Evolutionary conservation across 2,888 invertebrate species (phyloP).

Genomic region (Drosophila niveifrons): DNA sequence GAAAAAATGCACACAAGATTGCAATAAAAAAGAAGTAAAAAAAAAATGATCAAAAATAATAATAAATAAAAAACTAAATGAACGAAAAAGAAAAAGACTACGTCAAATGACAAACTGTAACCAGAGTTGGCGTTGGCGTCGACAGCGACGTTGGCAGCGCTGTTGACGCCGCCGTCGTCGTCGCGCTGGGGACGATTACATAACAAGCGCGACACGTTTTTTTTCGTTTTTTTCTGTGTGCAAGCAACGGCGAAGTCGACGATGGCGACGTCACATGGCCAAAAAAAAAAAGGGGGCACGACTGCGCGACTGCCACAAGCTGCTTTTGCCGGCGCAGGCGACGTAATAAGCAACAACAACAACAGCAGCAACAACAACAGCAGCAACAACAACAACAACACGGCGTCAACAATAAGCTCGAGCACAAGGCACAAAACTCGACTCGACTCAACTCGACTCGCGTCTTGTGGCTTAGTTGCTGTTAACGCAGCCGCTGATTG

Average conservation of each 20-base stretch:
- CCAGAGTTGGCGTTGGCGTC: constrained; percentile 19
- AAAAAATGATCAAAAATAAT: constrained; percentile 9
- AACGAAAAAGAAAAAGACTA: constrained; percentile 61
- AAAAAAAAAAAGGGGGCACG: constrained; percentile 79
- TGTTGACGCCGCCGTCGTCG: constrained; percentile 19
- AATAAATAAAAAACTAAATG: constrained; percentile 42
- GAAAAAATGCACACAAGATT: constrained; percentile 8
- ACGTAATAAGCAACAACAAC: constrained; percentile 56
- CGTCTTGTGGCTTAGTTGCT: constrained; percentile 17
- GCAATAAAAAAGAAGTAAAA: constrained; percentile 18
- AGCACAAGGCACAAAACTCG: constrained; percentile 2
- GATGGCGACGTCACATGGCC: constrained; percentile 62
- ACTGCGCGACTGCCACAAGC: constrained; percentile 61
- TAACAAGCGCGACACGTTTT: constrained; percentile 65
- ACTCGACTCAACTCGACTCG: constrained; percentile 25
- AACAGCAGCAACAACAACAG: constrained; percentile 30
- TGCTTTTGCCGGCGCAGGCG: constrained; percentile 42
- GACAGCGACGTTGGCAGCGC: constrained; percentile 12
- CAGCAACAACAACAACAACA: constrained; percentile 9
- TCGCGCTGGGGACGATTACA: constrained; percentile 49
- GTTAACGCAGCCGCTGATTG: constrained; percentile 39
- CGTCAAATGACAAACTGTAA: constrained; percentile 57
- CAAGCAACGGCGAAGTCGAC: constrained; percentile 30
- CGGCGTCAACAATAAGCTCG: constrained; percentile 4
- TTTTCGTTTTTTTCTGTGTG: constrained; percentile 37